phyloP scores from a whole-genome alignment of 2,797 vertebrate genomes.

The Melanotaenia boesemani region DNA sequence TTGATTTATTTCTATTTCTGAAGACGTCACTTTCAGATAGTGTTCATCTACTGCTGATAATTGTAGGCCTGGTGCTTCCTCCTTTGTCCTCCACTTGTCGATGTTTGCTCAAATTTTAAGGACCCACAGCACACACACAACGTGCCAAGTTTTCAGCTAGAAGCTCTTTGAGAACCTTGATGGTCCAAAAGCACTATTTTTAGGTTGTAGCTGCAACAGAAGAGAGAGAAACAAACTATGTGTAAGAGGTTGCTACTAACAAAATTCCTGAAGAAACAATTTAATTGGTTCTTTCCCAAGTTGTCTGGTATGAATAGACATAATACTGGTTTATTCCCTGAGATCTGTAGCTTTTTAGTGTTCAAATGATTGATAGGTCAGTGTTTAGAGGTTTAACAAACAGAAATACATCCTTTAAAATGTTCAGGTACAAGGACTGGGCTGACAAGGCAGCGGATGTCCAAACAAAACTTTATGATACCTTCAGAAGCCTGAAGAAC shows the following conservation, averaged over 20 bases:
- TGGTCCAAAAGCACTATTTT: not conserved
- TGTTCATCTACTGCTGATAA: too few relatives aligned
- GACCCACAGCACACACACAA: too few relatives aligned
- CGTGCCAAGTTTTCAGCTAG: not conserved
- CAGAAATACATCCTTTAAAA: not conserved
- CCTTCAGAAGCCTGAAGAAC: not conserved
- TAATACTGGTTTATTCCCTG: not conserved
- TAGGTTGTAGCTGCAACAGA: not conserved
- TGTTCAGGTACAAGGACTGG: not conserved
- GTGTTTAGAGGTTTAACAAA: not conserved
- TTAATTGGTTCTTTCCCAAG: not conserved
- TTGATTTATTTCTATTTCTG: too few relatives aligned
- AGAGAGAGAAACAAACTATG: not conserved
- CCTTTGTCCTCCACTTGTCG: too few relatives aligned
- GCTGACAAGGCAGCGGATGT: not conserved
- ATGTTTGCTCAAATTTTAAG: not conserved
- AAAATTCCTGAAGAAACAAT: not conserved
- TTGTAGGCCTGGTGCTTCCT: too few relatives aligned
- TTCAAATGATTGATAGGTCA: not conserved
- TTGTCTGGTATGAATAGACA: not conserved
- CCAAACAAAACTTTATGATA: not conserved
- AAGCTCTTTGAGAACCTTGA: not conserved
- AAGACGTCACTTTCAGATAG: too few relatives aligned
- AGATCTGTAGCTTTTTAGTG: not conserved
- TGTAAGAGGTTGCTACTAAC: not conserved